Percentiles rank a stretch among this genome's conserved stretches.
Evolutionary conservation across 2,113 vertebrate genomes (phyloP).

Genomic region (Tragelaphus buxtoni): DNA sequence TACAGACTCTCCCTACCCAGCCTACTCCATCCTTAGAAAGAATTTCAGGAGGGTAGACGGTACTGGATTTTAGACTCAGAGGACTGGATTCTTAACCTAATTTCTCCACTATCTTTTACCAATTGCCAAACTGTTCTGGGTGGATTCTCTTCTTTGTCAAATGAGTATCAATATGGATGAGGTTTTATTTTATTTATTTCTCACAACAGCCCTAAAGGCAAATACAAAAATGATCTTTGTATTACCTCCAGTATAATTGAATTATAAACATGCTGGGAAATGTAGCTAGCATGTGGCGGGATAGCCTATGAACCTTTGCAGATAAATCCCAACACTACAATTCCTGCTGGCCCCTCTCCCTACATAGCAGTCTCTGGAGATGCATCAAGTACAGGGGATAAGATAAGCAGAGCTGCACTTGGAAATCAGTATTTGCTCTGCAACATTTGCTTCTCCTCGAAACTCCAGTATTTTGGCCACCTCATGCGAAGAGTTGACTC

Average conservation of each 20-base stretch:
- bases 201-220: not conserved
- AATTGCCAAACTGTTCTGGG: not conserved
- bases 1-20: not conserved
- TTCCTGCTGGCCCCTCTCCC: rapidly evolving
- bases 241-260: rapidly evolving
- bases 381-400: rapidly evolving
- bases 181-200: not conserved
- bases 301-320: not conserved
- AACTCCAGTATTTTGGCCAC: no score
- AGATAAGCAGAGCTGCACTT: not conserved
- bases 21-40: rapidly evolving
- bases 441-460: rapidly evolving
- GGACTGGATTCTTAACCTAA: not conserved
- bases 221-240: not conserved
- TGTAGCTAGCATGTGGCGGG: rapidly evolving
- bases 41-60: not conserved
- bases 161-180: not conserved
- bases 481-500: no score
- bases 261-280: not conserved
- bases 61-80: not conserved
- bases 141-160: not conserved
- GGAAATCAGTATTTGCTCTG: no score
- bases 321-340: rapidly evolving
- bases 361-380: not conserved
- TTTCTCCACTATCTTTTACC: not conserved